Conservation (phyloP, 1,140 invertebrate species). For the Mycetomoellerius zeteki region DNA sequence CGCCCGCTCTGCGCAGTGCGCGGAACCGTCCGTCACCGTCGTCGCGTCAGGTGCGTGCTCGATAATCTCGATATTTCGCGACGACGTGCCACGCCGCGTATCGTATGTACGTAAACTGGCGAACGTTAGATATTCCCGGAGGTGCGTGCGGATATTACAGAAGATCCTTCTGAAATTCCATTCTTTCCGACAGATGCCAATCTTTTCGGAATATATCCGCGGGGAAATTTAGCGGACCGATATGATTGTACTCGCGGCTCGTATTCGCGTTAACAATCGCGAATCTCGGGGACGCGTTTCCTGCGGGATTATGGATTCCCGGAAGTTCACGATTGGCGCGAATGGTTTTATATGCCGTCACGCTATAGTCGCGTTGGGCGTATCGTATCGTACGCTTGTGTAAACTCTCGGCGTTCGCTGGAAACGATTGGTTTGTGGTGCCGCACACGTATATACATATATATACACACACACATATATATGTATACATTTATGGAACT, state of each 20-base stretch:
- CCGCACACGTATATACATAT: background rate
- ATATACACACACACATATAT: background rate
- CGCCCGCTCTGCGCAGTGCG: background rate
- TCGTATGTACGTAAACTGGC: background rate
- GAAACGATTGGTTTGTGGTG: background rate
- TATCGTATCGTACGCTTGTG: too few relatives aligned
- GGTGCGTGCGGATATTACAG: background rate
- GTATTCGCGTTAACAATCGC: background rate
- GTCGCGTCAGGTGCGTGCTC: constrained; percentile 7
- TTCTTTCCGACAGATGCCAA: background rate
- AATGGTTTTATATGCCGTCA: background rate
- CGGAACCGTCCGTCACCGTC: background rate
- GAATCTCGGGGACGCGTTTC: background rate
- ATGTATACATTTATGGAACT: background rate
- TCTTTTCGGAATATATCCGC: background rate
- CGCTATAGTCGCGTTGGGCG: too few relatives aligned
- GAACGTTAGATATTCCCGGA: background rate
- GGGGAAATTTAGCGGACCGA: too few relatives aligned
- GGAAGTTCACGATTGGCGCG: background rate
- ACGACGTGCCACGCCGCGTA: background rate
- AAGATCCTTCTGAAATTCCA: background rate
- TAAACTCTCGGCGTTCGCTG: background rate
- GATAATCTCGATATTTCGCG: background rate
- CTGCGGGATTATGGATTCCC: background rate
- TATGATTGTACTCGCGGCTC: too few relatives aligned